Conservation (phyloP, 2,113 vertebrate species). For the Petaurus breviceps region DNA sequence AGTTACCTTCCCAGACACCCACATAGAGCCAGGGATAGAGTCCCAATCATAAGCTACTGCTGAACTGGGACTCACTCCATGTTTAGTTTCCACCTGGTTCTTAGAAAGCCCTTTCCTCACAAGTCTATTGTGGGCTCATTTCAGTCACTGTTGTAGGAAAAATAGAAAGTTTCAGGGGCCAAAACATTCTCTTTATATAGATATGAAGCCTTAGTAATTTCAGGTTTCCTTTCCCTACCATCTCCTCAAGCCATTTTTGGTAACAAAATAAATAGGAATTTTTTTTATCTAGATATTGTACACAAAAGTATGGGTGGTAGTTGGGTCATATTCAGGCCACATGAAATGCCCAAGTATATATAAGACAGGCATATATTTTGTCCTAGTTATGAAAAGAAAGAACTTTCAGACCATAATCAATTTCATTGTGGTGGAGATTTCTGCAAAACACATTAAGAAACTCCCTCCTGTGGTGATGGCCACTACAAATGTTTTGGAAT, state of each 20-base stretch:
- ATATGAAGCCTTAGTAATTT: background rate
- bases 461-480: slow-evolving; percentile 83
- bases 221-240: background rate
- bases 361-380: slow-evolving; percentile 64
- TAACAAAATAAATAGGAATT: slow-evolving; percentile 54
- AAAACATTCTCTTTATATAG: slow-evolving; percentile 12
- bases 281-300: slow-evolving; percentile 49
- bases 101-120: slow-evolving; percentile 52
- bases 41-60: background rate
- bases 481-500: slow-evolving; percentile 83
- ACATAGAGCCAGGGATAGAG: background rate
- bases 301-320: slow-evolving; percentile 48
- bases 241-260: background rate
- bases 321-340: slow-evolving; percentile 66
- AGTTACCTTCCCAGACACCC: background rate
- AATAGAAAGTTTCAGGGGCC: background rate
- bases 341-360: slow-evolving; percentile 64
- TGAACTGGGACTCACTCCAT: slow-evolving; percentile 23
- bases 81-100: slow-evolving; percentile 5
- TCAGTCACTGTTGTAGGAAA: slow-evolving; percentile 46
- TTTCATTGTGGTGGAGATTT: slow-evolving; percentile 77
- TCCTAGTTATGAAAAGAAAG: slow-evolving; percentile 74
- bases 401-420: slow-evolving; percentile 83
- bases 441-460: slow-evolving; percentile 87
- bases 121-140: slow-evolving; percentile 13